Conservation (phyloP, 2,888 invertebrate species). For the Chalcosyrphus nemorum region DNA sequence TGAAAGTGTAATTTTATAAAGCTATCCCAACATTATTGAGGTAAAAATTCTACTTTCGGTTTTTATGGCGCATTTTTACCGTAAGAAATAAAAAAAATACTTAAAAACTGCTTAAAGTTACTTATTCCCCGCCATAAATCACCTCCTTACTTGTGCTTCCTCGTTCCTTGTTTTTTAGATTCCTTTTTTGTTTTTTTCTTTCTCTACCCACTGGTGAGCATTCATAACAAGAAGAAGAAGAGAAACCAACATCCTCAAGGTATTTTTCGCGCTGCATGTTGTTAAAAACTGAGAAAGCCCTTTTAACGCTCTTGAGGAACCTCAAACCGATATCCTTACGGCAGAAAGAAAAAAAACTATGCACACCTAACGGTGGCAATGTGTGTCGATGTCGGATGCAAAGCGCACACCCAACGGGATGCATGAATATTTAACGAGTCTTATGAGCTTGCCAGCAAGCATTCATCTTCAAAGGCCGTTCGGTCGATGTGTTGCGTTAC, state of each 20-base stretch:
- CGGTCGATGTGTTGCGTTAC: too few species aligned
- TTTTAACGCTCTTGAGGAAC: neutral
- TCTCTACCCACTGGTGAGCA: neutral
- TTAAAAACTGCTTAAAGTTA: neutral
- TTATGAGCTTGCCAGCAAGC: constrained; percentile 6
- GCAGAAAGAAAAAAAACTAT: neutral
- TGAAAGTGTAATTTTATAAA: neutral
- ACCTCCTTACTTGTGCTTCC: neutral
- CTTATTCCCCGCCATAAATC: constrained; percentile 2
- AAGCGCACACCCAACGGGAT: neutral
- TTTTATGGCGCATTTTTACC: neutral
- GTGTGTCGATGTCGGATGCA: neutral
- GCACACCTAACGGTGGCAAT: neutral
- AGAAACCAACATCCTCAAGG: neutral
- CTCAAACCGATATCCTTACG: neutral
- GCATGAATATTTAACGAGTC: constrained; percentile 16
- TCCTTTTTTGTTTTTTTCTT: too few species aligned
- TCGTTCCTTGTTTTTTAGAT: neutral
- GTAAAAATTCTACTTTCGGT: neutral
- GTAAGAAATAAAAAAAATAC: neutral
- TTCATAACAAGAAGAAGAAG: neutral
- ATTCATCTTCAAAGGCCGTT: constrained; percentile 1
- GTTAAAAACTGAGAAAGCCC: neutral
- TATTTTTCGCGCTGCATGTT: constrained; percentile 4
- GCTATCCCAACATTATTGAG: neutral